Evolutionary conservation across 2,113 vertebrate species (phyloP).

Genomic region (Ellobius talpinus): DNA sequence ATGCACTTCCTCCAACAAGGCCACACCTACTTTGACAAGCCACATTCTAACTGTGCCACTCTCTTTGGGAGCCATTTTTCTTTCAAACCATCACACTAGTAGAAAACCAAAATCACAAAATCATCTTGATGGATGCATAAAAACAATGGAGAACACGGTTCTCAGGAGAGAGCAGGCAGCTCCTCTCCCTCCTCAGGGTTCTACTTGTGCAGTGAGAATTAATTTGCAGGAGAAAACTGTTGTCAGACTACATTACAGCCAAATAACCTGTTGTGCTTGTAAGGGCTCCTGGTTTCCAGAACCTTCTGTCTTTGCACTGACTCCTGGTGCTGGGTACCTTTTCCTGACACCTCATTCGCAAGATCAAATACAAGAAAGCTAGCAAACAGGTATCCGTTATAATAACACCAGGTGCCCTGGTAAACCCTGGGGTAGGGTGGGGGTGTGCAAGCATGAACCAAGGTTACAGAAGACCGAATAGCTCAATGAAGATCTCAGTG

Average conservation of each 20-base stretch:
- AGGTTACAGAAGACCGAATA: background rate
- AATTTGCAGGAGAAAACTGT: background rate
- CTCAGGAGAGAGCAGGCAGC: background rate
- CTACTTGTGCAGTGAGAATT: background rate
- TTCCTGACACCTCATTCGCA: conserved; percentile 88
- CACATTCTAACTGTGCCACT: too few relatives aligned
- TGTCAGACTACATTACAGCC: background rate
- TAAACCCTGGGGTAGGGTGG: background rate
- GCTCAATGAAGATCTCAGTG: background rate
- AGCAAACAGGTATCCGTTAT: background rate
- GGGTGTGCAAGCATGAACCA: background rate
- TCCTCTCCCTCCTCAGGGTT: background rate
- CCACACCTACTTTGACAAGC: too few relatives aligned
- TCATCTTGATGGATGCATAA: background rate
- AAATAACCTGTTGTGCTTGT: conserved; percentile 86
- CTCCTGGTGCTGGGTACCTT: conserved; percentile 89
- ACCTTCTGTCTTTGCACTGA: conserved; percentile 90
- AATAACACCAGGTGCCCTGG: background rate
- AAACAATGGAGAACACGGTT: background rate
- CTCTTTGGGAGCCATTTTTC: too few relatives aligned
- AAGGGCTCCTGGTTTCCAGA: conserved; percentile 89
- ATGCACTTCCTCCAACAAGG: too few relatives aligned
- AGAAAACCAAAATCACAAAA: conserved; percentile 13
- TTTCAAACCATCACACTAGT: background rate
- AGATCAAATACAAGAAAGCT: conserved; percentile 35